Evolutionary conservation across 2,113 vertebrate species (phyloP).

Genomic region (Gopherus evgoodei): DNA sequence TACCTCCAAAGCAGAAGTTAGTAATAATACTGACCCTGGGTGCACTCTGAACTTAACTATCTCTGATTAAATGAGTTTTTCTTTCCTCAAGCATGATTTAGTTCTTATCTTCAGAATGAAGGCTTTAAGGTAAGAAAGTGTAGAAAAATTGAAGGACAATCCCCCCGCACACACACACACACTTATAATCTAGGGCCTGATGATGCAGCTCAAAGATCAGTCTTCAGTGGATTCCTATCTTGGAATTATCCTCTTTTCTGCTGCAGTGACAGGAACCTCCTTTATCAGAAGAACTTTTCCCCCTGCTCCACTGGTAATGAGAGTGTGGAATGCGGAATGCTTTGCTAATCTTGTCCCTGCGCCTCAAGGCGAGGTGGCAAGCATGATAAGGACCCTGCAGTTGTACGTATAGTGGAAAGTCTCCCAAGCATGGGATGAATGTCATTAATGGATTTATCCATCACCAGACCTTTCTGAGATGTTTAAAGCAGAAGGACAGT

Average conservation of each 20-base stretch:
- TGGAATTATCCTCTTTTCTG: slow-evolving; percentile 38
- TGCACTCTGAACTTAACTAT: slow-evolving; percentile 53
- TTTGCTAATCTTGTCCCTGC: neutral
- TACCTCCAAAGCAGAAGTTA: neutral
- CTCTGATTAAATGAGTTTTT: slow-evolving; percentile 71
- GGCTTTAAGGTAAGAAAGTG: slow-evolving; percentile 67
- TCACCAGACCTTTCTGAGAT: neutral
- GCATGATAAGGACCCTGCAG: neutral
- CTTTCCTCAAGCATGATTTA: slow-evolving; percentile 63
- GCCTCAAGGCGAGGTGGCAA: neutral
- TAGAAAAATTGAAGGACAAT: slow-evolving; percentile 60
- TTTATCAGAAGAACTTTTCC: neutral
- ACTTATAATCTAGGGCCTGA: neutral
- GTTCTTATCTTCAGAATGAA: slow-evolving; percentile 62
- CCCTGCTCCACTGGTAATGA: slow-evolving; percentile 28
- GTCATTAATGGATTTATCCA: neutral
- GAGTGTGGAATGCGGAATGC: neutral
- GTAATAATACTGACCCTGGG: slow-evolving; percentile 36
- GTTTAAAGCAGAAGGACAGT: fast-evolving
- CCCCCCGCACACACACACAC: slow-evolving; percentile 3
- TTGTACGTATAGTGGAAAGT: neutral
- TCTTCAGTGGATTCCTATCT: slow-evolving; percentile 13
- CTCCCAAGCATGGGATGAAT: neutral
- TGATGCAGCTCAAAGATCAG: neutral
- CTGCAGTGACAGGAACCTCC: neutral